These are phyloP conservation scores for Diarsia brunnea DNA, from an alignment of 2,888 invertebrate genomes.

Conservation along the genomic window DNA sequence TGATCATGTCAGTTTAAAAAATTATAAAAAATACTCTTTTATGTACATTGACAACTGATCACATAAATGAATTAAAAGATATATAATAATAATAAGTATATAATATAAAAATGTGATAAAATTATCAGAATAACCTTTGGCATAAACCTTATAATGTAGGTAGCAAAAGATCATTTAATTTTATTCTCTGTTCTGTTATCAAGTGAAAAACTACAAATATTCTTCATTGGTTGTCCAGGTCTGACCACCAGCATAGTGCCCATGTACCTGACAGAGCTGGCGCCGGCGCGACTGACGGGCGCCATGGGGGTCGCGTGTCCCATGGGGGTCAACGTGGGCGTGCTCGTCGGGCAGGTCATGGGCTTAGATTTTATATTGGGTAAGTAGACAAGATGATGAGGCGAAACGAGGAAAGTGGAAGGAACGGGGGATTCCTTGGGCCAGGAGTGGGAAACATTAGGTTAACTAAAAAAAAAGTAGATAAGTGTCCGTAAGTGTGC, in stretches of 20 bases:
- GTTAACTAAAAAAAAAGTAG: no score
- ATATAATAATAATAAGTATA: no score
- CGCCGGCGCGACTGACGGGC: slow-evolving; percentile 95
- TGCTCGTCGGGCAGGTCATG: slow-evolving; percentile 93
- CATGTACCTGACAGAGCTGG: slow-evolving; percentile 97
- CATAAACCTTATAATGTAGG: neutral
- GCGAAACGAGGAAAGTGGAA: no score
- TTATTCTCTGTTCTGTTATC: neutral
- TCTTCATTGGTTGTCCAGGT: slow-evolving; percentile 85
- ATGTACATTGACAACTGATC: neutral
- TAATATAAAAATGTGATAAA: neutral
- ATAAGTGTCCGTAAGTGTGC: no score
- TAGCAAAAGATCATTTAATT: neutral
- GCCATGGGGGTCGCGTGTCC: slow-evolving; percentile 96
- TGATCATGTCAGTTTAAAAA: no score
- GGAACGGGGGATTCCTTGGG: no score
- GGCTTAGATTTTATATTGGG: slow-evolving; percentile 92
- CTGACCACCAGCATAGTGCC: slow-evolving; percentile 96
- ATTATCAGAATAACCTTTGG: neutral
- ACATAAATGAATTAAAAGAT: no score
- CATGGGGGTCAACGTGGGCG: slow-evolving; percentile 94
- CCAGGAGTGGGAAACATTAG: no score
- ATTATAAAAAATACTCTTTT: no score
- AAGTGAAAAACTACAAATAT: neutral
- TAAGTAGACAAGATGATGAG: slow-evolving; percentile 69